Conservation (phyloP, 2,113 vertebrate genomes). For the Aptenodytes patagonicus region DNA sequence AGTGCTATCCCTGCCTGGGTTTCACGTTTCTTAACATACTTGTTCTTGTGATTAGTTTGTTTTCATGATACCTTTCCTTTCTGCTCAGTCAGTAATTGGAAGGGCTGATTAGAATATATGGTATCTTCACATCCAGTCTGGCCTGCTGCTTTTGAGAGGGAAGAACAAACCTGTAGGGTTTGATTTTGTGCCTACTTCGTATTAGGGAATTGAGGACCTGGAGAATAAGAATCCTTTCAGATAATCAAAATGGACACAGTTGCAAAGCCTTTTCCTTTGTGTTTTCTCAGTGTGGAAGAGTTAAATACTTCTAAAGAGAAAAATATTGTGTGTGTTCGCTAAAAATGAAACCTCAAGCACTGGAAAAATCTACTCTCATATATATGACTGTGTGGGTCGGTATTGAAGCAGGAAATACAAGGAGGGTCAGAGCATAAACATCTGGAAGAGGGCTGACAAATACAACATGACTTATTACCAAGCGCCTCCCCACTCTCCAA, state of each 20-base stretch:
- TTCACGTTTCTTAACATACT: not conserved
- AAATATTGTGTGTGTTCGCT: not conserved
- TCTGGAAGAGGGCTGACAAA: not conserved
- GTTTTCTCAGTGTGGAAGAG: not conserved
- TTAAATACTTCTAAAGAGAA: not conserved
- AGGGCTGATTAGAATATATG: not conserved
- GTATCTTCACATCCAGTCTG: not conserved
- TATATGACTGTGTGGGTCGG: rapidly evolving
- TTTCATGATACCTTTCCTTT: not conserved
- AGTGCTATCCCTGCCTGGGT: not conserved
- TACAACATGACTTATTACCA: not conserved
- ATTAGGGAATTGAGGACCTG: not conserved
- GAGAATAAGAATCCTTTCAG: not conserved
- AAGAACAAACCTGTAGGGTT: not conserved
- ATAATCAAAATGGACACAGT: not conserved
- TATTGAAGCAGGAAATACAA: not conserved
- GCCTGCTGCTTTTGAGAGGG: not conserved
- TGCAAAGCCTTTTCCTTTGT: not conserved
- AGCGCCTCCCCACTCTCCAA: not conserved
- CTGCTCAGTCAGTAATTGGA: not conserved
- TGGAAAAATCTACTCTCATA: not conserved
- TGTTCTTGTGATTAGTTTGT: not conserved
- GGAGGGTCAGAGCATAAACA: not conserved
- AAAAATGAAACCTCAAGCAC: not conserved
- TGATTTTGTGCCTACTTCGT: not conserved